A percentile compares a stretch with the other conserved stretches of the same genome.
phyloP scores from a whole-genome alignment of 1,140 invertebrate species.

The Drosophila ercepeae region DNA sequence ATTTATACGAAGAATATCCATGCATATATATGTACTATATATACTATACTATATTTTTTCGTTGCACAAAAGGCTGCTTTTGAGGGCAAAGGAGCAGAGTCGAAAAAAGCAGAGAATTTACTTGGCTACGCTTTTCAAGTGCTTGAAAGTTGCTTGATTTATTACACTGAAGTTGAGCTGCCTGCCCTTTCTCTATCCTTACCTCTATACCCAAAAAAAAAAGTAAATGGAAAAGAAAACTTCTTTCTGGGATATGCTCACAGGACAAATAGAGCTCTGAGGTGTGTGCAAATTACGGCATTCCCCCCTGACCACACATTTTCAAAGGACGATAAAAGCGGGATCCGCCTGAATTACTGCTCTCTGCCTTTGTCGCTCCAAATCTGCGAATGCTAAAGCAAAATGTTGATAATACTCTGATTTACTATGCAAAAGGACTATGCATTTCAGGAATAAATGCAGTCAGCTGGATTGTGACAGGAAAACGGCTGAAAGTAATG shows the following conservation, averaged over 20 bases:
- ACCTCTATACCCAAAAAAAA: neutral
- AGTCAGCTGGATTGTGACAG: conserved; percentile 16
- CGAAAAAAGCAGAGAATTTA: conserved; percentile 44
- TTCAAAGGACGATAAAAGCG: conserved; percentile 21
- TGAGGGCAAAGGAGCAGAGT: conserved; percentile 43
- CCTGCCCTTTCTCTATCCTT: neutral
- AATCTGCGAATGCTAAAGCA: conserved; percentile 64
- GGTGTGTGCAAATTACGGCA: conserved; percentile 74
- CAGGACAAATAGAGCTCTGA: conserved; percentile 66
- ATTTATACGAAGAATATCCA: conserved; percentile 59
- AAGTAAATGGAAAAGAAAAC: conserved; percentile 1
- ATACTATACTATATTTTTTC: conserved; percentile 43
- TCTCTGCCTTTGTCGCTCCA: conserved; percentile 33
- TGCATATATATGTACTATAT: conserved; percentile 23
- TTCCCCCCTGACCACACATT: conserved; percentile 64
- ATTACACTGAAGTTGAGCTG: conserved; percentile 49
- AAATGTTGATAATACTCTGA: conserved; percentile 73
- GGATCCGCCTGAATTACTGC: conserved; percentile 57
- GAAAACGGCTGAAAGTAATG: conserved; percentile 8
- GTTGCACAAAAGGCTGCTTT: conserved; percentile 69
- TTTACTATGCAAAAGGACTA: conserved; percentile 59
- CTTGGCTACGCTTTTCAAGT: conserved; percentile 72
- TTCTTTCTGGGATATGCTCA: conserved; percentile 40
- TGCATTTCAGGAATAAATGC: conserved; percentile 26
- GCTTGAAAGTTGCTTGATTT: conserved; percentile 80